phyloP scores from a whole-genome alignment of 2,797 vertebrate species.

The Aythya fuligula region DNA sequence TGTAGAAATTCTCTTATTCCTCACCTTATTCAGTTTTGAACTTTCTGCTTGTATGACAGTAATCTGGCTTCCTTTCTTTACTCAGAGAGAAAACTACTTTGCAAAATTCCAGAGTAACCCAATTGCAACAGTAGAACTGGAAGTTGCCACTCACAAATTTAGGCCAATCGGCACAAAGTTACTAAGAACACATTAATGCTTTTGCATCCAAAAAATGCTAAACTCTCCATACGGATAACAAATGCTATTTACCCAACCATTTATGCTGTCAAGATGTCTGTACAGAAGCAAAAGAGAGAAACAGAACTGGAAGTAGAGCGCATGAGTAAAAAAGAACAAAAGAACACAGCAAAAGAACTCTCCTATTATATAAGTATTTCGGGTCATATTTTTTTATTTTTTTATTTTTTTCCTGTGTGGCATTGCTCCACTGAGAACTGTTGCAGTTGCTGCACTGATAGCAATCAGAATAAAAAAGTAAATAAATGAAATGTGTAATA shows the following conservation, averaged over 20 bases:
- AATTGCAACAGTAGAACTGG: neutral
- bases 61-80: neutral
- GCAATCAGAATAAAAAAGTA: neutral
- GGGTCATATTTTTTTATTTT: neutral
- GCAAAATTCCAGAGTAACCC: neutral
- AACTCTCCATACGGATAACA: neutral
- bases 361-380: neutral
- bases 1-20: neutral
- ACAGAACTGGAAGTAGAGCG: neutral
- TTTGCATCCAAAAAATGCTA: neutral
- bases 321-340: no score
- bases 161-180: neutral
- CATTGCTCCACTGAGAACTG: neutral
- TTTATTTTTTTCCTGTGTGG: neutral
- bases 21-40: neutral
- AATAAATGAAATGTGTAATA: neutral
- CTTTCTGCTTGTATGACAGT: neutral
- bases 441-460: neutral
- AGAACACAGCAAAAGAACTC: neutral
- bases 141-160: neutral
- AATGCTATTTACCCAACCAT: neutral
- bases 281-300: neutral
- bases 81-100: neutral
- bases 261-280: neutral
- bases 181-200: neutral